Evolutionary conservation across 2,113 vertebrate species (phyloP).

Genomic region (Xiphophorus couchianus): DNA sequence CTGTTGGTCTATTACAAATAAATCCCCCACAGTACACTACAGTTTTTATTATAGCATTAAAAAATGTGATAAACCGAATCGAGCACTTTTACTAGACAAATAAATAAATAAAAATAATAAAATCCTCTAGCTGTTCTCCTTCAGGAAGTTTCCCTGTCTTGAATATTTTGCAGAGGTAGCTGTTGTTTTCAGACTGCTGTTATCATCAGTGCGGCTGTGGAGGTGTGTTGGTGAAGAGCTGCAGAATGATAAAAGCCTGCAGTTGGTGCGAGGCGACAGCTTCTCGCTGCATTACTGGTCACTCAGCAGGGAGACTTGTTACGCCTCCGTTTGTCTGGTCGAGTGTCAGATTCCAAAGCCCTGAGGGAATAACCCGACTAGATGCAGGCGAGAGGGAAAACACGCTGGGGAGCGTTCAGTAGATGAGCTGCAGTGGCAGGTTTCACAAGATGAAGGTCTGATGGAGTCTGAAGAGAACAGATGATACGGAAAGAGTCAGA

Average conservation of each 20-base stretch:
- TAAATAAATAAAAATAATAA: not conserved
- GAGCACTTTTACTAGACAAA: conserved; percentile 22
- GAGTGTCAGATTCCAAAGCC: conserved; percentile 64
- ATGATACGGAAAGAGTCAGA: conserved; percentile 43
- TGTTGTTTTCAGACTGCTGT: conserved; percentile 12
- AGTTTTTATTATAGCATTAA: too few relatives aligned
- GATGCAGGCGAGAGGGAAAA: conserved; percentile 33
- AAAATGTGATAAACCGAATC: not conserved
- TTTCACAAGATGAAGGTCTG: conserved; percentile 48
- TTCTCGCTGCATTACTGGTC: conserved; percentile 50
- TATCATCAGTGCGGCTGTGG: conserved; percentile 26
- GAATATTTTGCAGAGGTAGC: not conserved
- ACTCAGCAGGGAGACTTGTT: conserved; percentile 34
- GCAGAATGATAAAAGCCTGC: conserved; percentile 40
- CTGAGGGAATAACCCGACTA: conserved; percentile 58
- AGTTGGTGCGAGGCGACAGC: conserved; percentile 51
- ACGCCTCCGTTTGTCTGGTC: conserved; percentile 39
- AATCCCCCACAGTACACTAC: too few relatives aligned
- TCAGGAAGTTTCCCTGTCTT: conserved; percentile 10
- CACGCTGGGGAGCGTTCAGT: conserved; percentile 43
- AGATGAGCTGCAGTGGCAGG: conserved; percentile 43
- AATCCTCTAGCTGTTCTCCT: conserved; percentile 13
- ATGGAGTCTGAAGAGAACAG: conserved; percentile 43
- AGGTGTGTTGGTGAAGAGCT: conserved; percentile 49
- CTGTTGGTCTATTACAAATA: too few relatives aligned